Evolutionary conservation across 2,888 invertebrate genomes (phyloP).

Genomic region (Agrotis segetum): DNA sequence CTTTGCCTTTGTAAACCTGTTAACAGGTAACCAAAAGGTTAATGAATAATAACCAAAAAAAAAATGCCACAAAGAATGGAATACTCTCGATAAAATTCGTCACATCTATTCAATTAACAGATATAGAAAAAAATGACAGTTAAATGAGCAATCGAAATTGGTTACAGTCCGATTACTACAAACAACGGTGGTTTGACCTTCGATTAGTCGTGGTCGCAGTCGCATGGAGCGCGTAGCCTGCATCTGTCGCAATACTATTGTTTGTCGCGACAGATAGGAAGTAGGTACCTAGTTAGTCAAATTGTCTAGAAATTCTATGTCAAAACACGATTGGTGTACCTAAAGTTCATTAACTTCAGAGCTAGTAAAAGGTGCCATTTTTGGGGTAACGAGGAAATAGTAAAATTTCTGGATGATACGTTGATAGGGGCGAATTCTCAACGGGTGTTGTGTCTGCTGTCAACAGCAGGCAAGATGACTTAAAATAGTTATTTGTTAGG

Average conservation of each 20-base stretch:
- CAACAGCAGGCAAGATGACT: too few relatives aligned
- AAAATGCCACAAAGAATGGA: neutral
- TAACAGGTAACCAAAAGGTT: neutral
- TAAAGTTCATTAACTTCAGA: neutral
- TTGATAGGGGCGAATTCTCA: too few relatives aligned
- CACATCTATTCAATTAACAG: slow-evolving; percentile 40
- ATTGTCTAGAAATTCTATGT: slow-evolving; percentile 13
- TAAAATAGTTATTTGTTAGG: too few relatives aligned
- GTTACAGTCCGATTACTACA: slow-evolving; percentile 62
- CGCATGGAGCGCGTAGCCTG: slow-evolving; percentile 50
- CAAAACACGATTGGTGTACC: neutral
- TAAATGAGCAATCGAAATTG: slow-evolving; percentile 52
- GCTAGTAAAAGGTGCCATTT: too few relatives aligned
- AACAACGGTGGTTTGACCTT: slow-evolving; percentile 62
- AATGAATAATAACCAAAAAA: neutral
- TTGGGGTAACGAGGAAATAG: too few relatives aligned
- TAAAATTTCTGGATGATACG: too few relatives aligned
- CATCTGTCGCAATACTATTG: slow-evolving; percentile 58
- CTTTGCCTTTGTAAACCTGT: neutral
- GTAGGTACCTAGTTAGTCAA: slow-evolving; percentile 13
- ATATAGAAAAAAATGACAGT: slow-evolving; percentile 9
- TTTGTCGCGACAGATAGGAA: slow-evolving; percentile 30
- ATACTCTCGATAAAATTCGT: slow-evolving; percentile 27
- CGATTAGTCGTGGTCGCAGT: slow-evolving; percentile 57
- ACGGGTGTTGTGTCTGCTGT: too few relatives aligned